Percentiles rank a stretch among this genome's conserved stretches.
Evolutionary conservation across 2,797 vertebrate species (phyloP).

Genomic region (Triplophysa bombifrons): DNA sequence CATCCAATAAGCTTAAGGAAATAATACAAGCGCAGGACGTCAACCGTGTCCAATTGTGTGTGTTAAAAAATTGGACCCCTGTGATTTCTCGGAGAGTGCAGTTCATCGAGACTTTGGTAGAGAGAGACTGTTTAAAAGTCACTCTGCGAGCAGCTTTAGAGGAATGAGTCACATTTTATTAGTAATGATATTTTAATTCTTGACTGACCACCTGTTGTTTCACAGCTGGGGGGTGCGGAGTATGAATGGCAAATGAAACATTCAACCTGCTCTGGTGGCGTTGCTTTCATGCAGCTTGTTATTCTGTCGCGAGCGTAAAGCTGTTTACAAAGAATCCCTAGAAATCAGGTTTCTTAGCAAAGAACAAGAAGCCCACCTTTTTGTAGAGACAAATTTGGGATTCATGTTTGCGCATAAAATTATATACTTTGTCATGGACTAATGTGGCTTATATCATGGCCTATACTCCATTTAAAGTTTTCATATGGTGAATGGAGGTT

Average conservation of each 20-base stretch:
- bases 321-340: constrained; percentile 42
- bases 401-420: constrained; percentile 15
- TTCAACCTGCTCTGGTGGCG: constrained; percentile 47
- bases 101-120: constrained; percentile 24
- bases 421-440: constrained; percentile 14
- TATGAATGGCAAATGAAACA: constrained; percentile 56
- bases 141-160: constrained; percentile 48
- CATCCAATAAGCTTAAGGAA: constrained; percentile 14
- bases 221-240: constrained; percentile 53
- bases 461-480: neutral
- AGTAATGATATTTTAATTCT: constrained; percentile 58
- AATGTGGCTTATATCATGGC: constrained; percentile 1
- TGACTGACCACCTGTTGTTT: constrained; percentile 57
- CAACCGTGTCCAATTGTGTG: neutral
- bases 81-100: constrained; percentile 7
- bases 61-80: constrained; percentile 9
- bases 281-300: constrained; percentile 44
- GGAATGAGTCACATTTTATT: constrained; percentile 59
- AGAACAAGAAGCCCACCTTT: constrained; percentile 14
- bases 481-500: neutral
- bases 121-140: constrained; percentile 47
- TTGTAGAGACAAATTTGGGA: constrained; percentile 22
- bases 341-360: constrained; percentile 8
- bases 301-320: constrained; percentile 19
- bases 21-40: constrained; percentile 7